Conservation (phyloP, 2,113 vertebrate species). For the Neotoma lepida region DNA sequence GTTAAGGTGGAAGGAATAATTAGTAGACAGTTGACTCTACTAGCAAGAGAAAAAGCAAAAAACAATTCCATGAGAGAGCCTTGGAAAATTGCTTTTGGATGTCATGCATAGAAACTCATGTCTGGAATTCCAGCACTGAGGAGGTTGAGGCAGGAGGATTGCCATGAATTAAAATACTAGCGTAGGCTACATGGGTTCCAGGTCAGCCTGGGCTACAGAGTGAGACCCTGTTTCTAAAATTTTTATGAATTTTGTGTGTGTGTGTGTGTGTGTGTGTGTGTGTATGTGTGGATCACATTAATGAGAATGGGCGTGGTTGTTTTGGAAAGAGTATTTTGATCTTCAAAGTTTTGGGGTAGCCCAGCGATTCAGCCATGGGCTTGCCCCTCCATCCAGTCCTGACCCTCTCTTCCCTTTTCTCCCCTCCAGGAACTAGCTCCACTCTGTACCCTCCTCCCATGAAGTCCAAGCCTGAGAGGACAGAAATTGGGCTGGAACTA, state of each 20-base stretch:
- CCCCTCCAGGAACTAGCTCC: neutral
- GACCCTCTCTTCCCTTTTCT: neutral
- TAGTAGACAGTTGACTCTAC: neutral
- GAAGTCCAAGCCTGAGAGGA: constrained; percentile 74
- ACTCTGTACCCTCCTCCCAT: constrained; percentile 25
- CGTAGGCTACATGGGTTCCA: neutral
- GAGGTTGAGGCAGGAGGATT: neutral
- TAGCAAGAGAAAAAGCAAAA: neutral
- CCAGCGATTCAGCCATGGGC: neutral
- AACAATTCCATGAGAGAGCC: fast-evolving
- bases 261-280: too few species aligned
- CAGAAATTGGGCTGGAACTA: constrained; percentile 93
- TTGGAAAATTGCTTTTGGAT: neutral
- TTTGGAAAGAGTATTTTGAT: neutral
- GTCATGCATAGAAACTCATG: neutral
- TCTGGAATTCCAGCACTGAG: neutral
- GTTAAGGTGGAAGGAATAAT: fast-evolving
- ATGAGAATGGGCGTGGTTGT: neutral
- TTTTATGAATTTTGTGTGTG: neutral
- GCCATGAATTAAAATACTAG: neutral
- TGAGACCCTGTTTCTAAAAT: neutral
- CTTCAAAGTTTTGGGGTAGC: neutral
- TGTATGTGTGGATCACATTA: neutral
- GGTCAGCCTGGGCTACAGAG: neutral
- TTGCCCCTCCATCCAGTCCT: fast-evolving